phyloP scores from a whole-genome alignment of 2,888 invertebrate genomes.

The Tolmerus cingulatus region DNA sequence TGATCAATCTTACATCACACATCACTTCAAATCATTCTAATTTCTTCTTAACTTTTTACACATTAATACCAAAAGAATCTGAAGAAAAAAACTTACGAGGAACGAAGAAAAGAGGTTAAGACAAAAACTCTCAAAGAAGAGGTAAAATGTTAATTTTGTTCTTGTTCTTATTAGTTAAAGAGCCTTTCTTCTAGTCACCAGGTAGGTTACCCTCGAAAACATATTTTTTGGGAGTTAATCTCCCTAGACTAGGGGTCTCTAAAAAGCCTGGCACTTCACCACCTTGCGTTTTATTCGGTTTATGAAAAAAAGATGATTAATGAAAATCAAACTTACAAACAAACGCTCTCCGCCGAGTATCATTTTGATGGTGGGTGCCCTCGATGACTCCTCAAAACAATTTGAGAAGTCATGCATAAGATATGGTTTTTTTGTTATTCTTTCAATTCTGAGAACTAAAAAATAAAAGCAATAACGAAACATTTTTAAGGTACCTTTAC shows the following conservation, averaged over 20 bases:
- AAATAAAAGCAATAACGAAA: background rate
- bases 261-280: no score
- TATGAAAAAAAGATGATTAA: slow-evolving; percentile 37
- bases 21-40: slow-evolving; percentile 22
- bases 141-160: slow-evolving; percentile 1
- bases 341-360: background rate
- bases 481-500: background rate
- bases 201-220: background rate
- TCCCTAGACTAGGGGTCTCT: background rate
- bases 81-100: background rate
- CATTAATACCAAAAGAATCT: background rate
- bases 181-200: background rate
- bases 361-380: background rate
- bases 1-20: slow-evolving; percentile 40
- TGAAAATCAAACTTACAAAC: background rate
- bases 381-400: slow-evolving; percentile 5
- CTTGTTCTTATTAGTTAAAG: background rate
- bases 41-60: slow-evolving; percentile 28
- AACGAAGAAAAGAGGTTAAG: background rate
- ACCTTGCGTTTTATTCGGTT: slow-evolving; percentile 20
- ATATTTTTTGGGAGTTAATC: background rate
- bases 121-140: background rate
- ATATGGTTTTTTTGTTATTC: background rate
- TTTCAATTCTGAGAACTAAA: background rate
- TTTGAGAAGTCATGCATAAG: slow-evolving; percentile 31